Base-by-base conservation (phyloP, 1,140 invertebrate genomes). In the Brachionus rubens region DNA sequence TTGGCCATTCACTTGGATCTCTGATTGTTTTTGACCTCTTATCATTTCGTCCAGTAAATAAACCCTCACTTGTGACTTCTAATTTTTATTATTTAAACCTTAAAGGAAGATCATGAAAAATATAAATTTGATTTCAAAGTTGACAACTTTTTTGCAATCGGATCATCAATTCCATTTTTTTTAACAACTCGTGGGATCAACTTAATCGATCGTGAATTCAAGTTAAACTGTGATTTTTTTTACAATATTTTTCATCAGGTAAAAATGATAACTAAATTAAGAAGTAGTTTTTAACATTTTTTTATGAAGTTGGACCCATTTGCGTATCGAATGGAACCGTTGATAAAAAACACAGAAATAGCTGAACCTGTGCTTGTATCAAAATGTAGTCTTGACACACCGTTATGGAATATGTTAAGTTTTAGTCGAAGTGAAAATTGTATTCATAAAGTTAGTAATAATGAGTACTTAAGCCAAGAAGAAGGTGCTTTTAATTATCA, bases 201-300 rank as follows among this genome's bases (percentile, higher is more conserved):
- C n/a, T 36, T 59, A 19, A 33, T 33, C 1, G 54, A 59, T 36
- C 12, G 16, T 1, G 36, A 59, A 16, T 33, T 59, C 3, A 59
- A 59, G 16, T 33, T 59, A 14, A 59, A 59, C 19, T 59, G 54
- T 59, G 54, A 59, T 16, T 59, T 26, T 36, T 59, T 59, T 19
- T 59, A 30, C 9, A 59, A 59, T 33, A 59, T 59, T 16, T 59
- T 59, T 36, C 54, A 59, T 36, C 54, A 59, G 33, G 52, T 54
- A 54, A 28, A 24, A 12, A 52, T 24, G 0, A 2, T 24, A 52
- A 19, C 12, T 12, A 52, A 24, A 7, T 52, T 24, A 52, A 52
- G 0, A 7, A 21, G 12, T 9, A 21, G 41, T 2, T 43, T 43
- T 43, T 10, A 26, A 24, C 14, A 2, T 26, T 26, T 26, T 21